Conservation (phyloP, 2,888 invertebrate species). For the Cephus pulcher region DNA sequence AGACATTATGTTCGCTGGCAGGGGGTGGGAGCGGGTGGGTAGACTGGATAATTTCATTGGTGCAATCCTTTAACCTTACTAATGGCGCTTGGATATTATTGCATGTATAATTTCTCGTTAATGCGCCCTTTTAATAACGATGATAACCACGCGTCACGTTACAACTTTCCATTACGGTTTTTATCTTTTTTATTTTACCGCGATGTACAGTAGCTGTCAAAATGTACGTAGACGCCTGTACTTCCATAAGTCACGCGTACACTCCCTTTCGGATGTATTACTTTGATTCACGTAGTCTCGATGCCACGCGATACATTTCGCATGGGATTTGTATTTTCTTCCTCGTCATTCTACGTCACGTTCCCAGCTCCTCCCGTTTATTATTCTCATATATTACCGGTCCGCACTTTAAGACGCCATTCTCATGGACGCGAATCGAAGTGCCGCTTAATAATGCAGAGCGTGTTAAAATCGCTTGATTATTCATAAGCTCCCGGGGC, state of each 20-base stretch:
- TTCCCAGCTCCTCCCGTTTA: background rate
- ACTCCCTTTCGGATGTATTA: background rate
- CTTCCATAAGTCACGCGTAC: background rate
- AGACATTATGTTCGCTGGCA: background rate
- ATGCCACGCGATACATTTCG: background rate
- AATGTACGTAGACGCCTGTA: background rate
- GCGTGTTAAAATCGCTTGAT: constrained; percentile 10
- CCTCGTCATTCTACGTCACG: background rate
- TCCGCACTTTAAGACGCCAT: background rate
- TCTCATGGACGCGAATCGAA: background rate
- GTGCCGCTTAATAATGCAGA: constrained; percentile 8
- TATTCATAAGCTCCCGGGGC: constrained; percentile 16
- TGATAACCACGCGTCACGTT: background rate
- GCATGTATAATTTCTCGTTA: background rate
- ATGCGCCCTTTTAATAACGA: background rate
- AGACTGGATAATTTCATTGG: background rate
- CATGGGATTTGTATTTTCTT: background rate
- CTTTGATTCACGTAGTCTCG: background rate
- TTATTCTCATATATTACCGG: background rate
- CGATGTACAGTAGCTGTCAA: background rate
- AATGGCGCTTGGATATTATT: background rate
- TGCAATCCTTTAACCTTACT: background rate
- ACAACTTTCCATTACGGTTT: background rate
- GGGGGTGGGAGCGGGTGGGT: background rate
- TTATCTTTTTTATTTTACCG: background rate